A percentile compares a stretch with the other conserved stretches of the same genome.
phyloP scores from a whole-genome alignment of 1,140 invertebrate genomes.

The Bicyclus anynana region DNA sequence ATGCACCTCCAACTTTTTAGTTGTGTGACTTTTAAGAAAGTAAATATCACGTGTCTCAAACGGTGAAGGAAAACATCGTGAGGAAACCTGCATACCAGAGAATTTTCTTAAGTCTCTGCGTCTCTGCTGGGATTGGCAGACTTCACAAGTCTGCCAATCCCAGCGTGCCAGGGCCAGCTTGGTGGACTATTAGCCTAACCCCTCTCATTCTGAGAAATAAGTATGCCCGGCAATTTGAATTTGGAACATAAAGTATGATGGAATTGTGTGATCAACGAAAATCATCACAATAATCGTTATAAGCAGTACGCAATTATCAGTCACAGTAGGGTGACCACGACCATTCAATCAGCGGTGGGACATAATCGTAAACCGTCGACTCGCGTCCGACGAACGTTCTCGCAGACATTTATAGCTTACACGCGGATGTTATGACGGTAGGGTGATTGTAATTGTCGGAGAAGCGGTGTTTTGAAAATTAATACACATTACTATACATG shows the following conservation, averaged over 20 bases:
- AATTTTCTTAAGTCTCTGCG: no score
- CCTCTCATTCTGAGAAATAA: no score
- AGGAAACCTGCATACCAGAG: no score
- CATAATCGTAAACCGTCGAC: conserved; percentile 62
- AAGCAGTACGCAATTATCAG: conserved; percentile 21
- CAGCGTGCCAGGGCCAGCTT: no score
- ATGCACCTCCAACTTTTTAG: no score
- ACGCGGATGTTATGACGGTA: conserved; percentile 47
- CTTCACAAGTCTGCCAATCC: no score
- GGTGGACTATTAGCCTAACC: no score
- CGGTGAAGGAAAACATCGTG: no score
- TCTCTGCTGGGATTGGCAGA: no score
- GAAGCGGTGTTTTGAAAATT: conserved; percentile 6
- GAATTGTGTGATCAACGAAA: neutral
- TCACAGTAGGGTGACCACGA: conserved; percentile 49
- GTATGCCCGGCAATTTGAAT: neutral
- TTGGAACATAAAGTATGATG: neutral
- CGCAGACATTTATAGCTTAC: conserved; percentile 50
- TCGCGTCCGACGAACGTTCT: conserved; percentile 30
- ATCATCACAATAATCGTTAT: conserved; percentile 15
- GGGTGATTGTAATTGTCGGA: conserved; percentile 47
- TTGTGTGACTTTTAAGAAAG: no score
- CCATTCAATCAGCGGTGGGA: conserved; percentile 68
- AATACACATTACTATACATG: neutral
- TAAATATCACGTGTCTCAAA: no score